Conservation (phyloP, 2,113 vertebrate species). For the Gasterosteus nipponicus region DNA sequence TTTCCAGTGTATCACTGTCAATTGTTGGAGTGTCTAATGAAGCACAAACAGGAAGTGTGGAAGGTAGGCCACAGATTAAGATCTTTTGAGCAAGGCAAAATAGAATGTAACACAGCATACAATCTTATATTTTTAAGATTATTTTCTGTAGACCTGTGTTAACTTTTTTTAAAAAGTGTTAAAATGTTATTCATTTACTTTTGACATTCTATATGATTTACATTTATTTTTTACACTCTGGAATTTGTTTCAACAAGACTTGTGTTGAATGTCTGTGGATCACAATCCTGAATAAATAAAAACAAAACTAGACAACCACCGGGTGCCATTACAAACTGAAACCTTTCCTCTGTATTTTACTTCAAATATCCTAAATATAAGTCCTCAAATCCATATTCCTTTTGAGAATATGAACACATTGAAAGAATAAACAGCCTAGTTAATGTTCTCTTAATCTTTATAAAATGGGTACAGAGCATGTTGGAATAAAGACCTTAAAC, state of each 20-base stretch:
- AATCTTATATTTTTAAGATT: too few species aligned
- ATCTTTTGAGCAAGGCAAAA: not conserved
- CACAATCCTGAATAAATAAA: too few species aligned
- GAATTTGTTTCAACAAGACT: too few species aligned
- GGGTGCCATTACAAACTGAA: not conserved
- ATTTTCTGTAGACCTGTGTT: too few species aligned
- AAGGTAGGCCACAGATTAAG: constrained; percentile 82
- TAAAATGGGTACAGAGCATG: not conserved
- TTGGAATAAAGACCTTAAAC: not conserved
- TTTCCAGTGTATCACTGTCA: constrained; percentile 97
- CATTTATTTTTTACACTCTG: not conserved
- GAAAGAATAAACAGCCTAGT: not conserved
- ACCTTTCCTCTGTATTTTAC: not conserved
- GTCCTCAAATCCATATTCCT: not conserved
- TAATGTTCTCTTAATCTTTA: not conserved
- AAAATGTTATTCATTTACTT: too few species aligned
- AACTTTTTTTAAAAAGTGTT: too few species aligned
- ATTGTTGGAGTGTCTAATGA: constrained; percentile 98
- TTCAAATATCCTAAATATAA: not conserved
- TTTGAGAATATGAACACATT: not conserved
- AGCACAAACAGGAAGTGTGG: constrained; percentile 99
- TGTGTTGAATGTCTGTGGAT: too few species aligned
- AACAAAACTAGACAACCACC: not conserved
- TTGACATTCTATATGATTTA: not conserved
- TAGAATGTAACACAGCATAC: too few species aligned